phyloP scores from a whole-genome alignment of 2,113 vertebrate species.

The Sarotherodon lohbergeri region DNA sequence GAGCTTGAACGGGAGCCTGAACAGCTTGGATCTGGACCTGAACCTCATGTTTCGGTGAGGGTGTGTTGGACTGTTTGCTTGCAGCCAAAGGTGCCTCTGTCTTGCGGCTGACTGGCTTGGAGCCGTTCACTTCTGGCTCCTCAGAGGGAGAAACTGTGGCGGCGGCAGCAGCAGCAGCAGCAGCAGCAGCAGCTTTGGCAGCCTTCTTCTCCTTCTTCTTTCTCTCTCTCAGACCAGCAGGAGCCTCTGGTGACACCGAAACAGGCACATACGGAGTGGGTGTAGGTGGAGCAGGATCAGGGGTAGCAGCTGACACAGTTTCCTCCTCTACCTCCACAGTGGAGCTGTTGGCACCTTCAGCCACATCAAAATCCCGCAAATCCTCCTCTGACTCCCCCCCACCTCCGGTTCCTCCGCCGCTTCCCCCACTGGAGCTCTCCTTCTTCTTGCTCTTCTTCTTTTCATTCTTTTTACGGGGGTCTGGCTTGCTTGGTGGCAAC shows the following conservation, averaged over 20 bases:
- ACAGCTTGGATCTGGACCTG: conserved; percentile 30
- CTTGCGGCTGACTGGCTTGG: conserved; percentile 79
- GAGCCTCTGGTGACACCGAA: conserved; percentile 58
- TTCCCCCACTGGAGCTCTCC: conserved; percentile 78
- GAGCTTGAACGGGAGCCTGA: conserved; percentile 45
- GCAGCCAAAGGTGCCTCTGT: conserved; percentile 75
- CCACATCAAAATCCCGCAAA: conserved; percentile 80
- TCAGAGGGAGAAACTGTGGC: conserved; percentile 37
- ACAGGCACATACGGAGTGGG: conserved; percentile 42
- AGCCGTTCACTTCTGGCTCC: conserved; percentile 76
- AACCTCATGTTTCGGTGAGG: conserved; percentile 44
- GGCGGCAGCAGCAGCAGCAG: fast-evolving
- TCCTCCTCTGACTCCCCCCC: conserved; percentile 92
- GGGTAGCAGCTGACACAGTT: conserved; percentile 22
- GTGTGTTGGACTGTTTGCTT: conserved; percentile 81
- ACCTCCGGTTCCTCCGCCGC: conserved; percentile 48
- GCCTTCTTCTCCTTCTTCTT: conserved; percentile 94
- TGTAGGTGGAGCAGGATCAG: conserved; percentile 29
- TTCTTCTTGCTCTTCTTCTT: conserved; percentile 98
- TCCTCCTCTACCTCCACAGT: conserved; percentile 71
- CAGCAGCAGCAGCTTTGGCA: conserved; percentile 6
- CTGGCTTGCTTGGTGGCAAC: conserved; percentile 78
- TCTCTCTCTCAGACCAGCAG: conserved; percentile 77
- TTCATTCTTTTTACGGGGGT: conserved; percentile 87
- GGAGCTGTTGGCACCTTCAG: conserved; percentile 71